Evolutionary conservation across 1,140 invertebrate species (phyloP).

Genomic region (Bombus balteatus): DNA sequence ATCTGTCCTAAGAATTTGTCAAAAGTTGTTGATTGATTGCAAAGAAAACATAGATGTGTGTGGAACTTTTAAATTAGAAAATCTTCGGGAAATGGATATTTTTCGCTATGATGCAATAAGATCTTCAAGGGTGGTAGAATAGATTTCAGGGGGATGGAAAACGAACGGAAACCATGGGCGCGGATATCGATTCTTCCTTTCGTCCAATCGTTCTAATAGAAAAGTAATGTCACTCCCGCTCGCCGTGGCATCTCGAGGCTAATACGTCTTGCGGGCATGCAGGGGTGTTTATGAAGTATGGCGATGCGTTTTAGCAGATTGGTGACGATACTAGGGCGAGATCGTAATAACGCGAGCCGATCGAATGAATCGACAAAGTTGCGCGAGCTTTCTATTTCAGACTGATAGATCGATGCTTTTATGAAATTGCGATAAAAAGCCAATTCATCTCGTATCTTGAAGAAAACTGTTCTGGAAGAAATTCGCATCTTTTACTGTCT

Average conservation of each 20-base stretch:
- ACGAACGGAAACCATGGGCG: not conserved
- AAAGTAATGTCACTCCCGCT: conserved; percentile 68
- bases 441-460: not conserved
- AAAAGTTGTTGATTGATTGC: conserved; percentile 8
- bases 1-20: conserved; percentile 43
- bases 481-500: not conserved
- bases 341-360: conserved; percentile 63
- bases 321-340: conserved; percentile 58
- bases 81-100: not conserved
- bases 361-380: conserved; percentile 33
- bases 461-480: not conserved
- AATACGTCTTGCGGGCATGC: conserved; percentile 55
- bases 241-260: conserved; percentile 29
- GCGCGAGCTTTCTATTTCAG: not conserved
- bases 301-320: conserved; percentile 76
- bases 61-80: not conserved
- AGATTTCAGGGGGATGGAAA: not conserved
- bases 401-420: conserved; percentile 30
- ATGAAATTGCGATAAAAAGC: conserved; percentile 25
- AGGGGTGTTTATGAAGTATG: conserved; percentile 74
- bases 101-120: not conserved
- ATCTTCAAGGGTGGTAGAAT: not conserved
- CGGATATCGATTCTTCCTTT: conserved; percentile 54
- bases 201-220: conserved; percentile 74
- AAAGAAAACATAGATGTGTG: too few species aligned